These are phyloP conservation scores for Paraplagusia blochii DNA, from an alignment of 2,113 vertebrate species.

Conservation along the genomic window DNA sequence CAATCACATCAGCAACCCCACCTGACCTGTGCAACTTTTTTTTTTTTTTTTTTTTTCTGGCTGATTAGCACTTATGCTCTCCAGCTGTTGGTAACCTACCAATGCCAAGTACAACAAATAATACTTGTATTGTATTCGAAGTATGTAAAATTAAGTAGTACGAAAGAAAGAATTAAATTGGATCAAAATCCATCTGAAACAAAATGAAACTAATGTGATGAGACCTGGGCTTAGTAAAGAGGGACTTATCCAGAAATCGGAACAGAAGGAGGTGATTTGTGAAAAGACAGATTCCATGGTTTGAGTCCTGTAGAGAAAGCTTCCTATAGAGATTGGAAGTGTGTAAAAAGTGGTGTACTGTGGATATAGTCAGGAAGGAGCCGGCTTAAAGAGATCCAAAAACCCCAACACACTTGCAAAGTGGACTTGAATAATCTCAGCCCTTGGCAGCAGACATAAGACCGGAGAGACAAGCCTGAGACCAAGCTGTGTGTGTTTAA, in stretches of 20 bases:
- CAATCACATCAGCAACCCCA: too few species aligned
- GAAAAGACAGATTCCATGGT: neutral
- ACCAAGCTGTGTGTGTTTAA: constrained; percentile 37
- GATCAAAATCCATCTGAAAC: neutral
- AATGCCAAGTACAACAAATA: neutral
- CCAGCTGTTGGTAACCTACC: neutral
- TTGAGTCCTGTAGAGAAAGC: neutral
- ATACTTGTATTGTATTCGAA: neutral
- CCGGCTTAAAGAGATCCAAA: constrained; percentile 21
- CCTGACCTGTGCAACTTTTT: too few species aligned
- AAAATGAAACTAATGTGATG: neutral
- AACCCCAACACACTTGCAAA: constrained; percentile 6
- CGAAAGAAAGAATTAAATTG: too few species aligned
- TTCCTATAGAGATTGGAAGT: neutral
- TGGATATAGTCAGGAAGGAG: neutral
- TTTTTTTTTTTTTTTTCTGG: too few species aligned
- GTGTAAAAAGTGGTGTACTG: neutral
- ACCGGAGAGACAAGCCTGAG: neutral
- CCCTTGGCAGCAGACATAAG: constrained; percentile 3
- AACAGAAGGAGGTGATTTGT: neutral
- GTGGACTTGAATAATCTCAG: neutral
- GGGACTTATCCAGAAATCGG: neutral
- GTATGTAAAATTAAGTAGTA: neutral
- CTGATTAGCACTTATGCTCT: neutral
- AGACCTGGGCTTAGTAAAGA: neutral